Evolutionary conservation across 1,140 invertebrate species (phyloP), one percentile per base, ranked within the genome.

Genomic region (Drosophila punjabiensis): DNA sequence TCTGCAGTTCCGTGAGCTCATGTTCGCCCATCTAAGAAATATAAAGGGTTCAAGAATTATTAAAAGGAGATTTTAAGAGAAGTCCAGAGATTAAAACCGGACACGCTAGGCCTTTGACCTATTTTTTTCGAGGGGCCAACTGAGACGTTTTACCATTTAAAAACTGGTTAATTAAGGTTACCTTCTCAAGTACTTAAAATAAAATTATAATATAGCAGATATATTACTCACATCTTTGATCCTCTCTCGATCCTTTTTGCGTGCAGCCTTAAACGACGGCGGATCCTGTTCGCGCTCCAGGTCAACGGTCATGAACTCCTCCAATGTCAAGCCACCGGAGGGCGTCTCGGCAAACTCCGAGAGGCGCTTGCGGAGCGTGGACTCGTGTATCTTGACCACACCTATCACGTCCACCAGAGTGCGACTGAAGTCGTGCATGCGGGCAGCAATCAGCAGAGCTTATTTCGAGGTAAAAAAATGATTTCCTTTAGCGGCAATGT

Each of bases 241-340:
- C 48, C 96, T 93, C 92, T 98, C 97, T 63, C 96, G 96, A 91
- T 98, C 97, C 86, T 97, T 97, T 92, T 96, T 96, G 52, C 98
- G 95, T 0, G 98, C 97, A 6, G 96, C 96, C 94, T 97, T 98
- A 91, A 98, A 99, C 1, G 97, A 97, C 1, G 98, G 98, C 32
- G 99, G 99, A 94, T 99, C 98, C 92, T 98, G 97, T 90, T 99
- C 98, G 83, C 99, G 98, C 92, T 99, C 98, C 59, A 99, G 94
- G 93, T 99, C 98, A 7, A 99, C 97, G 1, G 96, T 97, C 96
- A 99, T 98, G 92, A 99, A 99, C 94, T 99, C 98, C 76, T 99
- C 98, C 9, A 99, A 94, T 1, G 98, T 99, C 28, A 99, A 94
- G 0, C 95, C 95, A 90, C 97, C 97, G 2, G 98, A 98, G 0